Percentiles rank a stretch among this genome's conserved stretches.
Evolutionary conservation across 2,113 vertebrate species (phyloP).

Genomic region (Eretmochelys imbricata): DNA sequence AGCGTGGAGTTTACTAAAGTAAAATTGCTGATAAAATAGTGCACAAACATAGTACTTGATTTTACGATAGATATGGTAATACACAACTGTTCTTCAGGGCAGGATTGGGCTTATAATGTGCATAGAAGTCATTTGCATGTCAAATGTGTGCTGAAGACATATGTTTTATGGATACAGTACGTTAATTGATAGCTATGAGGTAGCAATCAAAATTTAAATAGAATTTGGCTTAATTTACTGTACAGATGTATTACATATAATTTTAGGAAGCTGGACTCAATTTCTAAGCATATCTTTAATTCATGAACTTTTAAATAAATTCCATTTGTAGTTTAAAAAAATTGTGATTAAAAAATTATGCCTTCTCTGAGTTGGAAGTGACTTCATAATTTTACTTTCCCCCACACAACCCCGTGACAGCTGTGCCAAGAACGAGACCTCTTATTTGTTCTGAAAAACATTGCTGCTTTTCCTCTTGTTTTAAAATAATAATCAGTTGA

Average conservation of each 20-base stretch:
- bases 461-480: background rate
- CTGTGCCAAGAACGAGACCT: background rate
- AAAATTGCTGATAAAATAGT: conserved; percentile 16
- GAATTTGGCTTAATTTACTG: conserved; percentile 54
- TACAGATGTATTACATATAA: conserved; percentile 44
- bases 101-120: conserved; percentile 19
- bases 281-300: conserved; percentile 68
- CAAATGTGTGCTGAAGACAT: conserved; percentile 40
- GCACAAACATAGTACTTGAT: background rate
- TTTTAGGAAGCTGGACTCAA: conserved; percentile 54
- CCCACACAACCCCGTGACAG: background rate
- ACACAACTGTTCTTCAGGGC: background rate
- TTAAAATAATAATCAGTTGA: conserved; percentile 28
- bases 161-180: conserved; percentile 60
- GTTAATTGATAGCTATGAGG: conserved; percentile 65
- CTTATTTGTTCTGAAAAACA: conserved; percentile 19
- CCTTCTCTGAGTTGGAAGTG: conserved; percentile 36
- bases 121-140: conserved; percentile 18
- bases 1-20: background rate
- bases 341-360: conserved; percentile 55
- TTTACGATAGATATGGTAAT: background rate
- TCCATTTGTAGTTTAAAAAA: conserved; percentile 59
- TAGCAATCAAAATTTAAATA: conserved; percentile 70
- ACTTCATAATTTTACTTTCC: conserved; percentile 38
- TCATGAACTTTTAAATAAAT: conserved; percentile 65